Percentiles rank a stretch among this genome's conserved stretches.
These are phyloP conservation scores for Chironomus tepperi DNA, from an alignment of 1,140 invertebrate species.

Conservation along the genomic window DNA sequence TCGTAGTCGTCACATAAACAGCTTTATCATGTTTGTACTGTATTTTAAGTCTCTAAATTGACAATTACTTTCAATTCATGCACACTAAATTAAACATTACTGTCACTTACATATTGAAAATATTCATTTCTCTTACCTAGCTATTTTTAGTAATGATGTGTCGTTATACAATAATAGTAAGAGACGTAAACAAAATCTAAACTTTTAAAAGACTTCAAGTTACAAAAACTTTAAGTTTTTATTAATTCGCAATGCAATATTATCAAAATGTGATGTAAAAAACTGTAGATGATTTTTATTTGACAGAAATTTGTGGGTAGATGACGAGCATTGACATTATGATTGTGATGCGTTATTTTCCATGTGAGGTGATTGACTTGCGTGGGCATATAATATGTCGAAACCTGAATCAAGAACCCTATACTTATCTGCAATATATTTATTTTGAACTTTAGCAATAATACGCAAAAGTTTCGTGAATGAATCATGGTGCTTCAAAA, in stretches of 20 bases:
- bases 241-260: no score
- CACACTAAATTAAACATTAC: background rate
- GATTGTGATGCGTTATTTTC: background rate
- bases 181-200: background rate
- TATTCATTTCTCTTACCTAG: background rate
- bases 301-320: no score
- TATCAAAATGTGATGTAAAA: no score
- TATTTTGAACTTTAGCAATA: background rate
- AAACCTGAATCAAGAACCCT: no score
- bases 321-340: background rate
- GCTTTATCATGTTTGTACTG: no score
- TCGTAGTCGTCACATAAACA: no score
- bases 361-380: background rate
- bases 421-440: no score
- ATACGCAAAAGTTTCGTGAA: background rate
- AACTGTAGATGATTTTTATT: no score
- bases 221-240: background rate
- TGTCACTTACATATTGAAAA: background rate
- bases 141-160: background rate
- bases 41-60: background rate
- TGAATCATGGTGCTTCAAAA: background rate
- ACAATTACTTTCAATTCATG: slow-evolving; percentile 7
- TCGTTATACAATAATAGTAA: background rate
- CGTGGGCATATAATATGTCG: background rate
- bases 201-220: background rate